Evolutionary conservation across 1,140 invertebrate species (phyloP).

Genomic region (Cecropterus lyciades): DNA sequence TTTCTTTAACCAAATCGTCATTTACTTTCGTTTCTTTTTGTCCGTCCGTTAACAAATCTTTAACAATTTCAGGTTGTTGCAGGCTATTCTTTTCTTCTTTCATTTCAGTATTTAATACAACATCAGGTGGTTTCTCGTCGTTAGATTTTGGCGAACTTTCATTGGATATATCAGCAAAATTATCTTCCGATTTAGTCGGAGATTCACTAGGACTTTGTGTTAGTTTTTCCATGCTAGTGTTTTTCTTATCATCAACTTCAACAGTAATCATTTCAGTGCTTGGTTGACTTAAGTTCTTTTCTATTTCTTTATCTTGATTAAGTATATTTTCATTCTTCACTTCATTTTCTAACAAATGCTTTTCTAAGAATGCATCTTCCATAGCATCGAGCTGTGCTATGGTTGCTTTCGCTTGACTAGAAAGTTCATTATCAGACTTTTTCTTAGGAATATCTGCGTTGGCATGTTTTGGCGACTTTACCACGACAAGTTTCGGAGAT

Average conservation of each 20-base stretch:
- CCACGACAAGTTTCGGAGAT: conserved; percentile 70
- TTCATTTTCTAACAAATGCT: conserved; percentile 57
- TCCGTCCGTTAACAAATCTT: conserved; percentile 23
- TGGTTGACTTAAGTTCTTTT: conserved; percentile 47
- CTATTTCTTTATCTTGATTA: conserved; percentile 57
- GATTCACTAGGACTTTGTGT: conserved; percentile 51
- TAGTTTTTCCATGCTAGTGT: conserved; percentile 42
- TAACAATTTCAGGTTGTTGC: conserved; percentile 22
- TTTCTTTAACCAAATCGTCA: conserved; percentile 12
- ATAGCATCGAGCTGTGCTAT: conserved; percentile 70
- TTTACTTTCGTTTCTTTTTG: conserved; percentile 15
- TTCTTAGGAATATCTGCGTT: conserved; percentile 41
- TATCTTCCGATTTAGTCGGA: conserved; percentile 72
- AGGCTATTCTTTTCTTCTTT: conserved; percentile 12
- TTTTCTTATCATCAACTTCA: conserved; percentile 23
- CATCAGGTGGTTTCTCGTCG: conserved; percentile 48
- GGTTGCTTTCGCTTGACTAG: conserved; percentile 62
- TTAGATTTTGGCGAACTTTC: conserved; percentile 62
- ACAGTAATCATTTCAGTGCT: conserved; percentile 13
- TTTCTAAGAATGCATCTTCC: conserved; percentile 73
- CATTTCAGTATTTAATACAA: conserved; percentile 17
- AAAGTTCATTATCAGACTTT: conserved; percentile 45
- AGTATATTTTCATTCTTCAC: conserved; percentile 72
- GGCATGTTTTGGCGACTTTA: conserved; percentile 64
- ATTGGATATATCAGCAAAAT: conserved; percentile 72